A percentile compares a stretch with the other conserved stretches of the same genome.
These are phyloP conservation scores for Didymodactylos carnosus DNA, from an alignment of 2,888 invertebrate genomes.

Conservation along the genomic window DNA sequence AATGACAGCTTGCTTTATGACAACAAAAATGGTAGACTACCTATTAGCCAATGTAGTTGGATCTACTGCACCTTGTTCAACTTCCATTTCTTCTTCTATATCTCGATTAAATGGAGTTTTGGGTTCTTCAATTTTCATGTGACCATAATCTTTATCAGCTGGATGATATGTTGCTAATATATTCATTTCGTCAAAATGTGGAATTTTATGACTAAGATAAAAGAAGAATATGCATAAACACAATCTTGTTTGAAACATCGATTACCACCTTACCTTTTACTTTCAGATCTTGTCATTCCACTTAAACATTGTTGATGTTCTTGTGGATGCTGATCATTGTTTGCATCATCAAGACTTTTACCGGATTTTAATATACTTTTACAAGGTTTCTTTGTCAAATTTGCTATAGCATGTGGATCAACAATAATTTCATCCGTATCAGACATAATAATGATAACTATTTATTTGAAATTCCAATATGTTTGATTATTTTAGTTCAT, in stretches of 20 bases:
- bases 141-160: conserved; percentile 90
- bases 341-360: neutral
- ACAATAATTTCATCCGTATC: too few relatives aligned
- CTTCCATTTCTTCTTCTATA: neutral
- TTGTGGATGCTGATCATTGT: neutral
- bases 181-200: conserved; percentile 79
- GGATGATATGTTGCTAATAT: conserved; percentile 94
- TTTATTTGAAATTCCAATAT: too few relatives aligned
- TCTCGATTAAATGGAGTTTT: conserved; percentile 57
- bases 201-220: neutral
- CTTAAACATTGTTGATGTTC: neutral
- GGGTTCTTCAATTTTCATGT: conserved; percentile 79
- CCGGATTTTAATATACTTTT: neutral
- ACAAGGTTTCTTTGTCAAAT: neutral
- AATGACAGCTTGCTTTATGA: neutral
- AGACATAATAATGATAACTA: too few relatives aligned
- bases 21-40: neutral
- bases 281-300: neutral
- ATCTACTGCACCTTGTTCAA: neutral
- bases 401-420: neutral
- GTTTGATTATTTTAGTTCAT: too few relatives aligned
- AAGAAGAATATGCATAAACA: neutral
- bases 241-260: too few relatives aligned
- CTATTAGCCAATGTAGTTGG: neutral
- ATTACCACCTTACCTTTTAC: neutral